A percentile compares a stretch with the other conserved stretches of the same genome.
Evolutionary conservation across 2,888 invertebrate genomes (phyloP).

Genomic region (Seira musarum): DNA sequence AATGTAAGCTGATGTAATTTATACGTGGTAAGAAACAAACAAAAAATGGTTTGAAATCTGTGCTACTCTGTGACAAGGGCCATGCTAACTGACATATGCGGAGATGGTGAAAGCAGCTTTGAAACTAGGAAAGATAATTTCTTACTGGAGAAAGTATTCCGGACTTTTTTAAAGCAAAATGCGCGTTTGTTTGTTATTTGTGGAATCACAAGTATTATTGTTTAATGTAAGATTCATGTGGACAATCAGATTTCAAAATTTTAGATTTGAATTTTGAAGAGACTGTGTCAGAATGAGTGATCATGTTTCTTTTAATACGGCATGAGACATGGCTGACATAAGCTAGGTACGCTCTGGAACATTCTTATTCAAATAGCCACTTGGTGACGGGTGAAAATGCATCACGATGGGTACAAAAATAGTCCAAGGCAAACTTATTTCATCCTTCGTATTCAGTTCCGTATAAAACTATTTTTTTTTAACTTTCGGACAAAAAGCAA

Average conservation of each 20-base stretch:
- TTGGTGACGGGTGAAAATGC: too few relatives aligned
- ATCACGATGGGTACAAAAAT: too few relatives aligned
- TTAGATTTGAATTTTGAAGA: too few relatives aligned
- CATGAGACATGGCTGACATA: too few relatives aligned
- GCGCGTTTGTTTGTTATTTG: background rate
- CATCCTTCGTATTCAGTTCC: background rate
- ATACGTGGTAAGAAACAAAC: too few relatives aligned
- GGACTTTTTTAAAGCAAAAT: conserved; percentile 31
- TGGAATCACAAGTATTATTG: too few relatives aligned
- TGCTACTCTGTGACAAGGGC: conserved; percentile 18
- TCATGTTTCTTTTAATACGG: too few relatives aligned
- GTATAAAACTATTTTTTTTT: background rate
- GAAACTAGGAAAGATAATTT: conserved; percentile 30
- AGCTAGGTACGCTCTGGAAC: background rate
- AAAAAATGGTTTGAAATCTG: conserved; percentile 15
- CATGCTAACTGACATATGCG: background rate
- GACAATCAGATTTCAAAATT: too few relatives aligned
- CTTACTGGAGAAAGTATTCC: conserved; percentile 27
- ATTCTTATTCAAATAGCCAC: background rate
- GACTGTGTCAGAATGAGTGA: too few relatives aligned
- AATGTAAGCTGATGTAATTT: too few relatives aligned
- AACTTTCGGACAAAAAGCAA: background rate
- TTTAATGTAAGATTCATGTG: too few relatives aligned
- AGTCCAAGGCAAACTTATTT: too few relatives aligned
- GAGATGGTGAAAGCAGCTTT: background rate